Percentiles rank a stretch among this genome's conserved stretches.
These are phyloP conservation scores for Ips typographus DNA, from an alignment of 1,140 invertebrate genomes.

Conservation along the genomic window DNA sequence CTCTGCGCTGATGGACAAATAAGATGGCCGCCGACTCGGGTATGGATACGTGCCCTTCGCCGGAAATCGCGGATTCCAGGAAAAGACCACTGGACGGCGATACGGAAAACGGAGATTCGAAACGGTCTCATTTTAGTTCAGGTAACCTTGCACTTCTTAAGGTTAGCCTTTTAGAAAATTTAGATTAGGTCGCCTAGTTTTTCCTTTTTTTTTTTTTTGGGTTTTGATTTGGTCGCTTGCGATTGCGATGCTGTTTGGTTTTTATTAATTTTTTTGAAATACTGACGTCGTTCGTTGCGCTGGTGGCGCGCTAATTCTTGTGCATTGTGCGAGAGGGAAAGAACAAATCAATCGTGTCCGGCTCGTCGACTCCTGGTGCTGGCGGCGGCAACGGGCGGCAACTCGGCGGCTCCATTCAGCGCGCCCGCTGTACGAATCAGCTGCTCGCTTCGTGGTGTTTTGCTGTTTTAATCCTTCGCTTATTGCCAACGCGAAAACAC, in stretches of 20 bases:
- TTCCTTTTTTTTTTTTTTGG: slow-evolving; percentile 4
- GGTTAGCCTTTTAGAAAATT: slow-evolving; percentile 13
- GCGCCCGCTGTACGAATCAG: slow-evolving; percentile 27
- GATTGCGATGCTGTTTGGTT: not conserved
- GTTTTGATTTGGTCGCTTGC: not conserved
- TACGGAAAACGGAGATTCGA: slow-evolving; percentile 81
- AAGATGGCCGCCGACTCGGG: slow-evolving; percentile 77
- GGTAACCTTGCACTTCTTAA: slow-evolving; percentile 58
- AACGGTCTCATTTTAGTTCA: slow-evolving; percentile 86
- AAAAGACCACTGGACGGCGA: slow-evolving; percentile 85
- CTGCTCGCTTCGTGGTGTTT: slow-evolving; percentile 26
- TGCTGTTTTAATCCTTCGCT: slow-evolving; percentile 22
- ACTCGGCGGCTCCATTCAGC: slow-evolving; percentile 27
- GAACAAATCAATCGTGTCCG: slow-evolving; percentile 29
- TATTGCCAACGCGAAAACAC: slow-evolving; percentile 28
- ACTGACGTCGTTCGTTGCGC: slow-evolving; percentile 9
- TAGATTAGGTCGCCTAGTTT: slow-evolving; percentile 10
- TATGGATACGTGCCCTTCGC: slow-evolving; percentile 80
- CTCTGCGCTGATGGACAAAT: slow-evolving; percentile 44
- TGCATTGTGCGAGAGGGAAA: slow-evolving; percentile 14
- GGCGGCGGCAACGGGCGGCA: slow-evolving; percentile 26
- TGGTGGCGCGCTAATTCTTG: slow-evolving; percentile 24
- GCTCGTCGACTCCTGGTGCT: slow-evolving; percentile 22
- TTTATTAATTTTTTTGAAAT: not conserved
- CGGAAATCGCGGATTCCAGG: slow-evolving; percentile 78